Percentiles rank a stretch among this genome's conserved stretches.
phyloP scores from a whole-genome alignment of 64 coral and sea anemone species.

The Montipora foliosa region DNA sequence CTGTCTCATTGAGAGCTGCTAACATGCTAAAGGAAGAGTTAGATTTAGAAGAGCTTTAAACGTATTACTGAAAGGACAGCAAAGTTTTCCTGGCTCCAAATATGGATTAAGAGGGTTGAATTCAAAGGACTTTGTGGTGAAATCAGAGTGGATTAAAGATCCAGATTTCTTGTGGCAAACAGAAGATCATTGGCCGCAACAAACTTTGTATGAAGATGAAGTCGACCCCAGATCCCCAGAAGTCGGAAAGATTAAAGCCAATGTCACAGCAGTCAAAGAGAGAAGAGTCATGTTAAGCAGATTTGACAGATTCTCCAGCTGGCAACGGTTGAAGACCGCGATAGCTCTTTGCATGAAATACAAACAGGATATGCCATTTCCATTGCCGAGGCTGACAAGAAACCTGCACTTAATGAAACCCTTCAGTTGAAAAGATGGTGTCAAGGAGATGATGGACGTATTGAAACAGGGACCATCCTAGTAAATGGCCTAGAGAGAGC shows the following conservation, averaged over 20 bases:
- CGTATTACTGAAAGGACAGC: constrained; percentile 44
- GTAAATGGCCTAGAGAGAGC: background rate
- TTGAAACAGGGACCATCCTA: background rate
- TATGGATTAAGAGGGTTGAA: constrained; percentile 47
- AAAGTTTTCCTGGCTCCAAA: constrained; percentile 39
- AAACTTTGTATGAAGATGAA: too few species aligned
- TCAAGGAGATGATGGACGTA: background rate
- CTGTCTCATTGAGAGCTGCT: constrained; percentile 40
- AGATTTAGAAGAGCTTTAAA: background rate
- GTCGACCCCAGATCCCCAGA: background rate
- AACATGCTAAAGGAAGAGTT: constrained; percentile 14
- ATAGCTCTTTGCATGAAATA: constrained; percentile 23
- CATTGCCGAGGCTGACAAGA: too few species aligned
- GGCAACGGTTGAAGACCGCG: constrained; percentile 47
- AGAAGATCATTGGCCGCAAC: constrained; percentile 23
- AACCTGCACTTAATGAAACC: background rate
- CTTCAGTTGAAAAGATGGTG: background rate
- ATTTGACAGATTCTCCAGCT: constrained; percentile 51
- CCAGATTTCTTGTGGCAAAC: constrained; percentile 51
- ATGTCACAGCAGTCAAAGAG: background rate
- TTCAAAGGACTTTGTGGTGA: constrained; percentile 5
- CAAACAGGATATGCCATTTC: too few species aligned
- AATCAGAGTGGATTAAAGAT: constrained; percentile 44
- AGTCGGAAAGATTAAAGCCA: constrained; percentile 8
- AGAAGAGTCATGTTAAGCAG: background rate